Evolutionary conservation across 2,113 vertebrate genomes (phyloP), one percentile per base, ranked within the genome.

Genomic region (Chlamydotis undulata): DNA sequence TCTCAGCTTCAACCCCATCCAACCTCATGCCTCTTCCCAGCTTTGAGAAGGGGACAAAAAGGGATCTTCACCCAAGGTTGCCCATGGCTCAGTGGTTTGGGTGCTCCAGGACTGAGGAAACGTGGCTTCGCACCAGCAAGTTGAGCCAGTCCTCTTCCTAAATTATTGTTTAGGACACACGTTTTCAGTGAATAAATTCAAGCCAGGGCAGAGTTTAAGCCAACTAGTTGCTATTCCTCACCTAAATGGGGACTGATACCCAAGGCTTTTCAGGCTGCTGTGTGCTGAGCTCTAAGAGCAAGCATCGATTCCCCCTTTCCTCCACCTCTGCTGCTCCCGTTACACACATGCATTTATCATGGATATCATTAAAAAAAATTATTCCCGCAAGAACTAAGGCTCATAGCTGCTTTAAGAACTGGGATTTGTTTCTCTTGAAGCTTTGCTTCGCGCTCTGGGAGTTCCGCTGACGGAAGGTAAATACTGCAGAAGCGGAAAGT

Each of bases 111-210:
- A 29, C 24, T 6, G 16, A 39, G 28, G 12, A n/a, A 23, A 39
- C 0, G 0, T 56, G n/a, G 10, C 16, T 47, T 60, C 37, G 12
- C 0, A 2, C 5, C 55, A 5, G 9, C 2, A 1, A 35, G 35
- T 19, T 3, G 1, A 50, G 23, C 15, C 1, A 1, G 53, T 52
- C 63, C 53, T 60, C 45, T 35, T 16, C 71, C 35, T 19, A 25
- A 81, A n/a, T 9, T 37, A 18, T 10, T 25, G n/a, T 31, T 26
- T 45, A 35, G 37, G 37, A 16, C 24, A 8, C 10, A 21, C 1
- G 29, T 52, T 59, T 59, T 35, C 35, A n/a, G 52, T 41, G 29
- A 52, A 33, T 45, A 59, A 59, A 59, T 18, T 47, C 19, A 49
- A 25, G 26, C n/a, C 47, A 33, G 15, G 31, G 24, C 7, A 63